Evolutionary conservation across 2,888 invertebrate species (phyloP).

Genomic region (Atrina japonica): DNA sequence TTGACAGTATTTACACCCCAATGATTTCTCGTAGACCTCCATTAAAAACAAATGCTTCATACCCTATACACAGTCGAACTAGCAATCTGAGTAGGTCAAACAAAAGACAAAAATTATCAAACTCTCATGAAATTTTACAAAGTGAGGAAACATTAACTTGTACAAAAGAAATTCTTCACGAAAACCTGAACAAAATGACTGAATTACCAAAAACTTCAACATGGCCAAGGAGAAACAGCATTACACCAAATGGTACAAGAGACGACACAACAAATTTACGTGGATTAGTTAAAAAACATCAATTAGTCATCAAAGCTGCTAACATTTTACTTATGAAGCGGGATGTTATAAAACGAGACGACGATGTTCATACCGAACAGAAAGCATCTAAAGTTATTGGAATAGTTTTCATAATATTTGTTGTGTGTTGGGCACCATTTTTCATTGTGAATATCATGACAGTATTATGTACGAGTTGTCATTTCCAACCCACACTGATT

Average conservation of each 20-base stretch:
- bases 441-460: slow-evolving; percentile 77
- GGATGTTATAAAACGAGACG: slow-evolving; percentile 54
- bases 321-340: slow-evolving; percentile 71
- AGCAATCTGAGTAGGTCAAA: slow-evolving; percentile 6
- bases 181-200: slow-evolving; percentile 38
- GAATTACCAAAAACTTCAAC: slow-evolving; percentile 29
- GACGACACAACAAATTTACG: slow-evolving; percentile 22
- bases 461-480: slow-evolving; percentile 87
- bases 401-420: slow-evolving; percentile 79
- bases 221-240: slow-evolving; percentile 4
- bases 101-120: not conserved
- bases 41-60: slow-evolving; percentile 31
- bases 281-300: slow-evolving; percentile 73
- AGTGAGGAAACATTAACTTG: not conserved
- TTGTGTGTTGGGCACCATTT: slow-evolving; percentile 80
- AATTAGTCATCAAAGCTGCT: slow-evolving; percentile 74
- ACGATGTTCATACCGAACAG: slow-evolving; percentile 89
- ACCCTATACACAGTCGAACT: slow-evolving; percentile 24
- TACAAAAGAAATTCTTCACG: too few relatives aligned
- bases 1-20: slow-evolving; percentile 27
- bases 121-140: not conserved
- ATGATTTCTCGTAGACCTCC: slow-evolving; percentile 29
- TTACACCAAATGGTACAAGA: slow-evolving; percentile 8
- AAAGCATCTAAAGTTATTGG: slow-evolving; percentile 93
- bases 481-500: slow-evolving; percentile 83